Conservation (phyloP, 2,888 invertebrate genomes). For the Melinaea marsaeus region DNA sequence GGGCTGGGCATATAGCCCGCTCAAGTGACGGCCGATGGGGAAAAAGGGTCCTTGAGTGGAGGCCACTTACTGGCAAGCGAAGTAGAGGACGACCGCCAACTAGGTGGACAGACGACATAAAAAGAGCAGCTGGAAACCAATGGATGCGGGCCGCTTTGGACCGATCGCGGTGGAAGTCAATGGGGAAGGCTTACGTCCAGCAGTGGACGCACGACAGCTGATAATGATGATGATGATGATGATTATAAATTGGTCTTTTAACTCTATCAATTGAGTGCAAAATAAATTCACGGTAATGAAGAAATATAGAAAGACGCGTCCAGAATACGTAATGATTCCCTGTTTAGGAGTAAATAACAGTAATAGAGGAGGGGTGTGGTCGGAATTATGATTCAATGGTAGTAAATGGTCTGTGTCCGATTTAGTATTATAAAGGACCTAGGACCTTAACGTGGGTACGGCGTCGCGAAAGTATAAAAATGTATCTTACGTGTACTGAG, state of each 20-base stretch:
- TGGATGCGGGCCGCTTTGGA: too few species aligned
- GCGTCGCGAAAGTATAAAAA: neutral
- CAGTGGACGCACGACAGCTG: too few species aligned
- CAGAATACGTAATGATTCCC: conserved; percentile 30
- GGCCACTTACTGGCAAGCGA: too few species aligned
- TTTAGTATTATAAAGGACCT: conserved; percentile 4
- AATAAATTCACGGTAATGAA: conserved; percentile 26
- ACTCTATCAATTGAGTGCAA: conserved; percentile 11
- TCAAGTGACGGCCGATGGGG: too few species aligned
- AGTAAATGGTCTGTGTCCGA: conserved; percentile 3
- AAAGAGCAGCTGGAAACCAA: too few species aligned
- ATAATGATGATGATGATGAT: too few species aligned
- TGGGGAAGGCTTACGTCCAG: too few species aligned
- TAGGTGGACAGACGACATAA: too few species aligned
- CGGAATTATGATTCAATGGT: conserved; percentile 23
- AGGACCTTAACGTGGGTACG: neutral
- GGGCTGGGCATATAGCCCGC: too few species aligned
- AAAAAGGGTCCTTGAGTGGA: too few species aligned
- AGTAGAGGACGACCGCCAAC: too few species aligned
- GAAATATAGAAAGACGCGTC: conserved; percentile 21
- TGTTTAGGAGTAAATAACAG: conserved; percentile 31
- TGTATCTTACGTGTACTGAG: neutral
- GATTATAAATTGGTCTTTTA: neutral
- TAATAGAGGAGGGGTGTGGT: conserved; percentile 22
- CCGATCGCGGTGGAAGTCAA: too few species aligned